Base-by-base conservation (phyloP, 2,113 vertebrate genomes). In the Xenopus tropicalis region DNA sequence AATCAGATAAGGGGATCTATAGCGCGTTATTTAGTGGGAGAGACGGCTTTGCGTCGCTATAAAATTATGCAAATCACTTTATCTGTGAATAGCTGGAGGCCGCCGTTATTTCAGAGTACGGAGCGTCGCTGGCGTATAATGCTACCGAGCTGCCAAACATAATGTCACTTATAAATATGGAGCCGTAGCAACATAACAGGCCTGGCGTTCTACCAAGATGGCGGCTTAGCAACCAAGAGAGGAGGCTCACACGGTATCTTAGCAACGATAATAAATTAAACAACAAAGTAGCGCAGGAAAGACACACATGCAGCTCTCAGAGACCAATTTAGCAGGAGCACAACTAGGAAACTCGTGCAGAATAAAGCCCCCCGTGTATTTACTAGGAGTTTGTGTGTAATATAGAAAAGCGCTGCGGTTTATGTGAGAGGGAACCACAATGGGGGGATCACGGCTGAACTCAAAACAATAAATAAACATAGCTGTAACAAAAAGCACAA, bases 31-130 rank as follows among this genome's bases (percentile, higher is more conserved):
- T 76, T 69, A 69, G 66, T 46, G 63, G 63, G 66, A 24, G 61
- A 20, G 59, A 69, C 44, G 73, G 59, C 66, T 76, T 76, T 66
- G 69, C 69, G 69, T 76, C 62, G 73, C 66, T 76, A 20, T 69
- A 69, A 69, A 76, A 76, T 69, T 76, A 76, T 76, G 73, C 66
- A 76, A 76, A 76, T 76, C 73, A 63, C 73, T 54, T 76, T 76
- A 69, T 69, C 66, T 69, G 66, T 48, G 73, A 76, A 69, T 76
- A 76, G 66, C 73, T 63, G 66, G 58, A 69, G 73, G 73, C 73
- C 46, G 58, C 58, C 54, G 73, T 51, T 76, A 69, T 76, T 76
- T 76, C 73, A 76, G 63, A 76, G 66, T 23, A 43, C 48, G 68
- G 23, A 62, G 25, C 48, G 58, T 63, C 48, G 24, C 66, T 13